Conservation (phyloP, 2,797 vertebrate genomes). For the Crypturellus tataupa region DNA sequence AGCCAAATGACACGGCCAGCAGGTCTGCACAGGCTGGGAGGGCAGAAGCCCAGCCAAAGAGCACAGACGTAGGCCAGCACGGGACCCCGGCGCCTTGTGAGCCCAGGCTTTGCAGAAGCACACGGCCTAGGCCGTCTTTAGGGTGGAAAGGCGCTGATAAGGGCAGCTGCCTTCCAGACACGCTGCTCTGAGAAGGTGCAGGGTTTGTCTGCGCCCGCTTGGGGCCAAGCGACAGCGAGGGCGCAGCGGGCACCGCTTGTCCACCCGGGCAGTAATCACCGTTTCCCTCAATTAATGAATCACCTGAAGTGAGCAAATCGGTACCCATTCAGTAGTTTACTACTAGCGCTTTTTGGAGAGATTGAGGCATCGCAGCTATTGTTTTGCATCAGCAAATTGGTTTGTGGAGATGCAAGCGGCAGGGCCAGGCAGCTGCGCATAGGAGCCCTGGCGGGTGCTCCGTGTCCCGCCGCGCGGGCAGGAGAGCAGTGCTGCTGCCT, state of each 20-base stretch:
- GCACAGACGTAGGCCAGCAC: neutral
- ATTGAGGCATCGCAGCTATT: neutral
- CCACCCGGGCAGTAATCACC: neutral
- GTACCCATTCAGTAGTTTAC: neutral
- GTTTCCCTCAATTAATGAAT: neutral
- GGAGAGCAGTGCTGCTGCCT: accelerated
- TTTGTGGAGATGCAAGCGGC: neutral
- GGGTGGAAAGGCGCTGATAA: neutral
- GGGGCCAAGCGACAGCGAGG: neutral
- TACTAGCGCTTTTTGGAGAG: neutral
- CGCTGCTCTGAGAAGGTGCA: neutral
- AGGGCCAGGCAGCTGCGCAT: neutral
- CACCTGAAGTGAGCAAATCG: neutral
- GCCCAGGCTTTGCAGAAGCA: neutral
- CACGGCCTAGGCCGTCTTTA: neutral
- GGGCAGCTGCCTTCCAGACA: neutral
- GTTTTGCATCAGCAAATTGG: neutral
- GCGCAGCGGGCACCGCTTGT: neutral
- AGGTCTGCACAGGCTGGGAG: neutral
- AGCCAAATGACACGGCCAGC: neutral
- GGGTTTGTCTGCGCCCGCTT: neutral
- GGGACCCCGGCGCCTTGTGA: accelerated
- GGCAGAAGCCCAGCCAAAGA: neutral
- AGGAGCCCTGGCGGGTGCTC: neutral
- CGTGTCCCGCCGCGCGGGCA: neutral